Conservation (phyloP, 2,888 invertebrate species). For the Hecatera dysodea region DNA sequence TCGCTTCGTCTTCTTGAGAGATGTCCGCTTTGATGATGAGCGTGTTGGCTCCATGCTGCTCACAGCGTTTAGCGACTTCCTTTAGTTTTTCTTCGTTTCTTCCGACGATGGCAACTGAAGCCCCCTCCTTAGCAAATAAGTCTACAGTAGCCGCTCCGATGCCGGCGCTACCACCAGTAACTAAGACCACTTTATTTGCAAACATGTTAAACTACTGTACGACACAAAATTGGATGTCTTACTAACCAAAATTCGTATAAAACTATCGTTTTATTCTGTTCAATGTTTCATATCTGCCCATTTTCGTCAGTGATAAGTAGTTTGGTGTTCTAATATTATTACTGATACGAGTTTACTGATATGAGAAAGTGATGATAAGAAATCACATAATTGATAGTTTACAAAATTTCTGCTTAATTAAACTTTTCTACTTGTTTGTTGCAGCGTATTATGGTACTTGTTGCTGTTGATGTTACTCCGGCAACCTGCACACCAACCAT, state of each 20-base stretch:
- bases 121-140: slow-evolving; percentile 91
- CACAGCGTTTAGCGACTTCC: slow-evolving; percentile 81
- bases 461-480: no score
- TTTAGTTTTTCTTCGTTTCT: slow-evolving; percentile 92
- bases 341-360: neutral
- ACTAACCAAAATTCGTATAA: neutral
- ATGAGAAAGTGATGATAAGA: no score
- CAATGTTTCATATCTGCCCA: neutral
- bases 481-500: no score
- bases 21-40: slow-evolving; percentile 72
- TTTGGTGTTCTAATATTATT: neutral
- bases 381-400: no score
- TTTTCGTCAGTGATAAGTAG: neutral
- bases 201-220: slow-evolving; percentile 66
- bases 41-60: slow-evolving; percentile 56
- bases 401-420: no score
- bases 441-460: no score
- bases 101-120: slow-evolving; percentile 91
- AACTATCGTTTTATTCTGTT: neutral
- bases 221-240: neutral
- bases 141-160: slow-evolving; percentile 92
- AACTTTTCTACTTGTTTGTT: no score
- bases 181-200: slow-evolving; percentile 72
- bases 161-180: slow-evolving; percentile 92
- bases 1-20: slow-evolving; percentile 68